Evolutionary conservation across 1,140 invertebrate genomes (phyloP), one percentile per base, ranked within the genome.

Genomic region (Idris sp.): DNA sequence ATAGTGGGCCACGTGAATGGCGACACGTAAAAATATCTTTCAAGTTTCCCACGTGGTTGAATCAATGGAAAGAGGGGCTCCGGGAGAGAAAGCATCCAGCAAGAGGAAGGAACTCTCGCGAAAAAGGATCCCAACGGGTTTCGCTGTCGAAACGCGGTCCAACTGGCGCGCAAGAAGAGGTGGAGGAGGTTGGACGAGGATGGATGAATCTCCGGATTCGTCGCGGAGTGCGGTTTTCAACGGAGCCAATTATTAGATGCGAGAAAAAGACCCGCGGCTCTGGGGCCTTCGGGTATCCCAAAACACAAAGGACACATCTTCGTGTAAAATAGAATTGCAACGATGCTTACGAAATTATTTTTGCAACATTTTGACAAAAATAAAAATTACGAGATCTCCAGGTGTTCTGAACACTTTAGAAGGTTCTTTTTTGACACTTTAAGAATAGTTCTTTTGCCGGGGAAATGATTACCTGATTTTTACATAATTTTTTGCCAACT

Each of bases 181-280:
- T 4, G 59, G 53, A 40, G 61, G 38, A 31, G 61, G 61, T 64
- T 46, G 68, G 59, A 78, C 58, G 64, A 69, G 76, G 75, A 76
- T 78, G 62, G 75, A 71, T 62, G 71, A 68, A 69, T 30, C 41
- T 15, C 16, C n/a, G 76, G 83, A 86, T 87, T 87, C 84, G 86
- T 87, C 84, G 85, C 85, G 85, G 79, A 82, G 84, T 85, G 84
- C 83, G 86, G 79, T 86, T 87, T 86, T 87, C 84, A 86, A 86
- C 86, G 81, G 82, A 86, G 82, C 79, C 86, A 86, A 87, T 86
- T 86, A 87, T 86, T 86, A 87, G 83, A 86, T 80, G 84, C 80
- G 84, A 84, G 67, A 67, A 30, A 65, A 62, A 46, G 67, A 76
- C 41, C 56, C 72, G 49, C 46, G 62, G 56, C 19, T 49, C 65